Conservation (phyloP, 1,140 invertebrate genomes). For the Tyrophagus putrescentiae region DNA sequence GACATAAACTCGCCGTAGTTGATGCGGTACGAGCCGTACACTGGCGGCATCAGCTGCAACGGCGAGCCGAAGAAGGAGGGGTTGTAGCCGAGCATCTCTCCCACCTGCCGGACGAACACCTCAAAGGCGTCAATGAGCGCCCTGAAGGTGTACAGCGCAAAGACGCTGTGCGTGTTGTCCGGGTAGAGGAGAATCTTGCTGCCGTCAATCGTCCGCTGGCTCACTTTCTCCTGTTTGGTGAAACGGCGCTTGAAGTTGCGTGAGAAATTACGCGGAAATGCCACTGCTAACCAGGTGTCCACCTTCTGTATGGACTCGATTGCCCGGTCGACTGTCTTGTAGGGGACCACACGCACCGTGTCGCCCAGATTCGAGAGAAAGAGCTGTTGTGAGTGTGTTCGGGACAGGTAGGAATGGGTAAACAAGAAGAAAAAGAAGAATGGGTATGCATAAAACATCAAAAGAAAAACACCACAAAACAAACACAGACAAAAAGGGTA, state of each 20-base stretch:
- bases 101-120: not conserved
- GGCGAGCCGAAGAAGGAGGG: conserved; percentile 13
- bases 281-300: conserved; percentile 18
- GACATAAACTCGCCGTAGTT: conserved; percentile 89
- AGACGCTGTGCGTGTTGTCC: conserved; percentile 25
- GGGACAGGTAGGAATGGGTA: not conserved
- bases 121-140: conserved; percentile 3
- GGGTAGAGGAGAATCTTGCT: conserved; percentile 29
- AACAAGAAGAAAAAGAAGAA: not conserved
- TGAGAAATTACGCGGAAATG: conserved; percentile 21
- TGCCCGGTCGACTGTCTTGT: not conserved
- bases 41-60: conserved; percentile 53
- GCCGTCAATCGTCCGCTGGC: conserved; percentile 23
- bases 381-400: not conserved
- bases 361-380: not conserved
- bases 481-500: conserved; percentile 4
- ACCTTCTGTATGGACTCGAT: conserved; percentile 19
- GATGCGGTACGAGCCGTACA: conserved; percentile 68
- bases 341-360: not conserved
- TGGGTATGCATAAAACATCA: not conserved
- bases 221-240: not conserved
- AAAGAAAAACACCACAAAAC: not conserved
- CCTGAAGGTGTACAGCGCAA: conserved; percentile 6
- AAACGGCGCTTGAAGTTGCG: conserved; percentile 8
- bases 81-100: conserved; percentile 11